phyloP scores from a whole-genome alignment of 2,113 vertebrate genomes.

The Siphamia tubifer region DNA sequence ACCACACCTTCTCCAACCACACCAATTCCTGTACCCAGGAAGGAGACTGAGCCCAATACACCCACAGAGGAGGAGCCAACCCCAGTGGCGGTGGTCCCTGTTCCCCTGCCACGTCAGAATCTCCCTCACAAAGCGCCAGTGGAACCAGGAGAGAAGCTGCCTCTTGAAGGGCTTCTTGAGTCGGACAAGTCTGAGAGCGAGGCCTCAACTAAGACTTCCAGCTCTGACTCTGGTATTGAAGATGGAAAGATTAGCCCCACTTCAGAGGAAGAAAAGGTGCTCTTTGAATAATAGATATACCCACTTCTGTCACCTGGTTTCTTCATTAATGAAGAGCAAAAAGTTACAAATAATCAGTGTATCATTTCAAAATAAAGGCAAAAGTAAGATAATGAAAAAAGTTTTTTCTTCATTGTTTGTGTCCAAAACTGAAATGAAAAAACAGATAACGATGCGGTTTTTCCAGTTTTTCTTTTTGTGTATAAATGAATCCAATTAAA shows the following conservation, averaged over 20 bases:
- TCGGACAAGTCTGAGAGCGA: conserved; percentile 73
- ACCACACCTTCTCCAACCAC: conserved; percentile 17
- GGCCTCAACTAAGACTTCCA: conserved; percentile 66
- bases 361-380: too few species aligned
- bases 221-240: conserved; percentile 74
- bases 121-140: conserved; percentile 5
- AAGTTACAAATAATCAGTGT: too few species aligned
- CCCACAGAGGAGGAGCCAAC: conserved; percentile 6
- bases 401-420: too few species aligned
- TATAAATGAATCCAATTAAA: too few species aligned
- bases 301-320: too few species aligned
- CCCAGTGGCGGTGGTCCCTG: conserved; percentile 10
- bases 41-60: not conserved
- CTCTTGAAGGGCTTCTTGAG: conserved; percentile 55
- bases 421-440: too few species aligned
- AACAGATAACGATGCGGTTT: too few species aligned
- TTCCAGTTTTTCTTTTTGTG: too few species aligned
- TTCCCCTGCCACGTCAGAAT: conserved; percentile 42
- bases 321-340: too few species aligned
- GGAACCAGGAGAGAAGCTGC: conserved; percentile 43
- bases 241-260: conserved; percentile 67
- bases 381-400: too few species aligned
- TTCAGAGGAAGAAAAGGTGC: conserved; percentile 72
- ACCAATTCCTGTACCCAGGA: conserved; percentile 19
- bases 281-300: not conserved